These are phyloP conservation scores for Perognathus longimembris DNA, from an alignment of 2,113 vertebrate species.

Conservation along the genomic window DNA sequence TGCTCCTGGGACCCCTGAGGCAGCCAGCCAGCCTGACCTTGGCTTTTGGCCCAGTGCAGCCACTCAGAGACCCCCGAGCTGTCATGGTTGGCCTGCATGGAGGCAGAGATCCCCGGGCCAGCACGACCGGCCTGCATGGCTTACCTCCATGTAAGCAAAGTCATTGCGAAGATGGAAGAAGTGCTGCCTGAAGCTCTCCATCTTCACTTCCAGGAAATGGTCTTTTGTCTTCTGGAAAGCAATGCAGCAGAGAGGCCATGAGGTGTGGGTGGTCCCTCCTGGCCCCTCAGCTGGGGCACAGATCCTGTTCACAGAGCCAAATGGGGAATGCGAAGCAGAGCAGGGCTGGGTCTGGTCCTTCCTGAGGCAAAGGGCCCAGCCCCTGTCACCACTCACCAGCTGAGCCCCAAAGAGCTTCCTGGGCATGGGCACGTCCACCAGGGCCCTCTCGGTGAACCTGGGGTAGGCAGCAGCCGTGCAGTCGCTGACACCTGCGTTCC, in stretches of 20 bases:
- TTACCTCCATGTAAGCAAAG: slow-evolving; percentile 92
- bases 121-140: neutral
- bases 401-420: slow-evolving; percentile 87
- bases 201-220: slow-evolving; percentile 93
- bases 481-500: slow-evolving; percentile 89
- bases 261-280: accelerated
- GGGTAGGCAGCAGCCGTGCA: slow-evolving; percentile 93
- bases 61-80: too few relatives aligned
- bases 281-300: neutral
- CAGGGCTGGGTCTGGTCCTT: neutral
- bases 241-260: accelerated
- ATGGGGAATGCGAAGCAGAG: too few relatives aligned
- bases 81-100: too few relatives aligned
- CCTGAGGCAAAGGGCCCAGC: neutral
- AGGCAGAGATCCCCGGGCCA: accelerated
- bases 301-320: neutral
- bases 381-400: slow-evolving; percentile 88
- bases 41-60: accelerated
- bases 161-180: slow-evolving; percentile 96
- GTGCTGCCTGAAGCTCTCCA: slow-evolving; percentile 93
- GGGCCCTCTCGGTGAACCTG: slow-evolving; percentile 89
- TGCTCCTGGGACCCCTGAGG: neutral
- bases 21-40: accelerated
- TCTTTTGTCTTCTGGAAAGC: slow-evolving; percentile 89
- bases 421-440: slow-evolving; percentile 95